Base-by-base conservation (phyloP, 2,888 invertebrate species). In the Dicycla oo region DNA sequence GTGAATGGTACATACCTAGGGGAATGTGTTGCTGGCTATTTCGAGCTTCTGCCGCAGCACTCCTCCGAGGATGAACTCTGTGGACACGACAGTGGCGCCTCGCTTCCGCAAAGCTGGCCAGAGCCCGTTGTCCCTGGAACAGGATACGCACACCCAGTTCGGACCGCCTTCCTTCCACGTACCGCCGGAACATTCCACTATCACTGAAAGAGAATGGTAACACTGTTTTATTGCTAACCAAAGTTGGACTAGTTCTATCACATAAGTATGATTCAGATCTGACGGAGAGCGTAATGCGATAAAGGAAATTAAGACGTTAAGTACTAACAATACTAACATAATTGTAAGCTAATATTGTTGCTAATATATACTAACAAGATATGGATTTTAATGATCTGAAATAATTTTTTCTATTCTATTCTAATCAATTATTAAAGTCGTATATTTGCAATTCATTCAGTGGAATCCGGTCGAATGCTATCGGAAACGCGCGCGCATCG, bases 181-280 rank as follows among this genome's bases (percentile, higher is more conserved):
- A 1, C 95, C 96, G 26, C 95, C 96, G 0, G 95, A 95, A 82
- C 94, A 93, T 75, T 95, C 94, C 34, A 95, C 95, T 79, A 96
- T 95, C 78, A 92, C 96, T 96, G 90, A 4, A 87, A 89, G 64
- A 20, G 57, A 81, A 70, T 40, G 40, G 10, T 18, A 6, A 62
- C 40, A 54, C 1, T 26, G 20, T 30, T 26, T 49, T n/a, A 63
- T n/a, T 63, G 11, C 26, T 0, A 15, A 5, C 13, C 8, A n/a
- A 57, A 3, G 34, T 34, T 13, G 20, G 20, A 57, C 40, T 10
- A 20, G 30, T 20, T 58, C 38, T 23, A 38, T 23, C 15, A n/a
- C 15, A n/a, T 13, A 13, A 34, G 15, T 57, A n/a, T 5, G 58
- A 23, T 57, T 58, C 5, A 10, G 18, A 40, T 18, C 18, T 43